phyloP scores from a whole-genome alignment of 2,888 invertebrate species.

The Apodemia mormo region DNA sequence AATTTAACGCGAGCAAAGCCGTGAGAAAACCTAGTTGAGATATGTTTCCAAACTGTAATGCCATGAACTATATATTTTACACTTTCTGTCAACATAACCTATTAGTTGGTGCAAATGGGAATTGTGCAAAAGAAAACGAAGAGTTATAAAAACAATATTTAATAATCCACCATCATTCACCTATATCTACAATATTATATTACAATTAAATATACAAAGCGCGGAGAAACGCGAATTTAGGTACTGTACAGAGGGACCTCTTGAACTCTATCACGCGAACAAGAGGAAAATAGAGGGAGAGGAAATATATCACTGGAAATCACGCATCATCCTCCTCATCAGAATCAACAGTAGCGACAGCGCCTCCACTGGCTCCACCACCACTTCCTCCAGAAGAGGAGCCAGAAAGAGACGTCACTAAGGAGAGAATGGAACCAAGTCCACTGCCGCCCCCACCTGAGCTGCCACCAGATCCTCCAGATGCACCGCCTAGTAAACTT shows the following conservation, averaged over 20 bases:
- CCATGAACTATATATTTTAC: background rate
- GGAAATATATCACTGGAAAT: slow-evolving; percentile 36
- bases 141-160: slow-evolving; percentile 54
- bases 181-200: slow-evolving; percentile 61
- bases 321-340: slow-evolving; percentile 73
- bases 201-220: slow-evolving; percentile 71
- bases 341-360: slow-evolving; percentile 72
- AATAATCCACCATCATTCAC: slow-evolving; percentile 70
- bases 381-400: slow-evolving; percentile 67
- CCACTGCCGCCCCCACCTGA: slow-evolving; percentile 50
- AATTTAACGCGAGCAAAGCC: too few species aligned
- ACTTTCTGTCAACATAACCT: slow-evolving; percentile 15
- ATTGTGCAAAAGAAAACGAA: slow-evolving; percentile 64
- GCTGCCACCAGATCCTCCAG: slow-evolving; percentile 79
- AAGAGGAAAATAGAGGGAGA: slow-evolving; percentile 7
- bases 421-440: slow-evolving; percentile 72
- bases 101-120: slow-evolving; percentile 23
- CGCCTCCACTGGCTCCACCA: slow-evolving; percentile 51
- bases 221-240: slow-evolving; percentile 42
- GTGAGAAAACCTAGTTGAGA: too few species aligned
- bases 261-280: slow-evolving; percentile 10
- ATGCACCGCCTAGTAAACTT: slow-evolving; percentile 78
- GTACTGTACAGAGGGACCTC: slow-evolving; percentile 60
- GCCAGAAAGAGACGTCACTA: slow-evolving; percentile 73
- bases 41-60: background rate